A percentile compares a stretch with the other conserved stretches of the same genome.
These are phyloP conservation scores for Venusia cambrica DNA, from an alignment of 2,888 invertebrate species.

Conservation along the genomic window DNA sequence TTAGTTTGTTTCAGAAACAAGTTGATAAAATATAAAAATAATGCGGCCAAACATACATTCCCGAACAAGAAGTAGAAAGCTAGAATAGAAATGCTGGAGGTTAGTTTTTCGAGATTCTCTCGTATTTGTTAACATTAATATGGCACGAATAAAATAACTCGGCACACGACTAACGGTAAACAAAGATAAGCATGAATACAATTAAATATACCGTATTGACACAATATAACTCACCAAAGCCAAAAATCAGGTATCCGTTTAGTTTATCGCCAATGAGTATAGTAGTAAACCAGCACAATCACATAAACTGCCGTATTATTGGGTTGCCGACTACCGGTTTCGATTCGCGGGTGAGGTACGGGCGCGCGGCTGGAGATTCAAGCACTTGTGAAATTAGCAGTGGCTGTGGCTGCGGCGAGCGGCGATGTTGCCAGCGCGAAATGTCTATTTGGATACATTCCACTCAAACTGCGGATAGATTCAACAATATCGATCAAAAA, in stretches of 20 bases:
- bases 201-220: no score
- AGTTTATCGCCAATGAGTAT: conserved; percentile 32
- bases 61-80: no score
- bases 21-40: no score
- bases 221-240: conserved; percentile 46
- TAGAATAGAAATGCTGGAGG: no score
- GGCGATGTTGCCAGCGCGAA: conserved; percentile 6
- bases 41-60: no score
- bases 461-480: conserved; percentile 1
- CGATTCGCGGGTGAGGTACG: conserved; percentile 54
- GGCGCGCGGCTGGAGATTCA: conserved; percentile 48
- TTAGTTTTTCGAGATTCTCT: no score
- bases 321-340: conserved; percentile 62
- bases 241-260: conserved; percentile 31
- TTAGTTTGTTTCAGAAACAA: no score
- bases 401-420: conserved; percentile 36
- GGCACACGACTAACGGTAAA: conserved; percentile 7
- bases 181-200: no score
- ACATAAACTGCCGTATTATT: conserved; percentile 37
- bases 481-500: conserved; percentile 11
- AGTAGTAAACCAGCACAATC: conserved; percentile 43
- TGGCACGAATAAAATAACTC: conserved; percentile 2
- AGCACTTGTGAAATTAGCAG: conserved; percentile 78
- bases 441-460: conserved; percentile 9
- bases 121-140: no score